Evolutionary conservation across 2,797 vertebrate genomes (phyloP).

Genomic region (Myoxocephalus aenaeus): DNA sequence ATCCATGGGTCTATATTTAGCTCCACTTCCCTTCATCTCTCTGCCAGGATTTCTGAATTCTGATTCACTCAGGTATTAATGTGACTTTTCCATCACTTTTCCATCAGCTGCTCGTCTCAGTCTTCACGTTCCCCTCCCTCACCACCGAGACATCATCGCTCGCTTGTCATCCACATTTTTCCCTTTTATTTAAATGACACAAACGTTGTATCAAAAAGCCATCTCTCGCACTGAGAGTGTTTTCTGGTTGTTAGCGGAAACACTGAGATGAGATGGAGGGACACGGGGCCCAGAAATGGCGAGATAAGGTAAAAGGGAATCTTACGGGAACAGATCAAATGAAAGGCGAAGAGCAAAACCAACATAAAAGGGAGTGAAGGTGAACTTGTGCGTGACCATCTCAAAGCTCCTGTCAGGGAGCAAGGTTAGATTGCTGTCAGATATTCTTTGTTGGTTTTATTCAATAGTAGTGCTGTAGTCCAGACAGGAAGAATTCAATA

Average conservation of each 20-base stretch:
- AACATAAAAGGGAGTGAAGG: conserved; percentile 26
- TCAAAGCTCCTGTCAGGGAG: not conserved
- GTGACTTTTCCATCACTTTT: conserved; percentile 41
- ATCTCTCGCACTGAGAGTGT: conserved; percentile 1
- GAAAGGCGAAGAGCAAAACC: conserved; percentile 18
- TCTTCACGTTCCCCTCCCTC: conserved; percentile 1
- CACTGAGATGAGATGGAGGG: conserved; percentile 21
- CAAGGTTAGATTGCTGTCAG: not conserved
- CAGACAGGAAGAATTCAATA: not conserved
- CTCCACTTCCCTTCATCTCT: conserved; percentile 2
- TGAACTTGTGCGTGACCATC: conserved; percentile 15
- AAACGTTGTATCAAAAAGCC: conserved; percentile 2
- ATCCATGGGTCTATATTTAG: conserved; percentile 26
- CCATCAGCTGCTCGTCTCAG: conserved; percentile 22
- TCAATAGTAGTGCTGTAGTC: not conserved
- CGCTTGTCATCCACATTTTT: conserved; percentile 19
- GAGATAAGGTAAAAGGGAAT: conserved; percentile 14
- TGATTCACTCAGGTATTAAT: conserved; percentile 41
- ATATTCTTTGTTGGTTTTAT: not conserved
- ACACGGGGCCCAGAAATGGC: not conserved
- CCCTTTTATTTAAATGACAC: conserved; percentile 25
- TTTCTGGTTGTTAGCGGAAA: conserved; percentile 39
- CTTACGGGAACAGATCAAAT: conserved; percentile 13
- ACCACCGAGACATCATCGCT: conserved; percentile 22
- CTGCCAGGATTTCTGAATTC: conserved; percentile 9